Evolutionary conservation across 2,113 vertebrate species (phyloP).

Genomic region (Aepyceros melampus): DNA sequence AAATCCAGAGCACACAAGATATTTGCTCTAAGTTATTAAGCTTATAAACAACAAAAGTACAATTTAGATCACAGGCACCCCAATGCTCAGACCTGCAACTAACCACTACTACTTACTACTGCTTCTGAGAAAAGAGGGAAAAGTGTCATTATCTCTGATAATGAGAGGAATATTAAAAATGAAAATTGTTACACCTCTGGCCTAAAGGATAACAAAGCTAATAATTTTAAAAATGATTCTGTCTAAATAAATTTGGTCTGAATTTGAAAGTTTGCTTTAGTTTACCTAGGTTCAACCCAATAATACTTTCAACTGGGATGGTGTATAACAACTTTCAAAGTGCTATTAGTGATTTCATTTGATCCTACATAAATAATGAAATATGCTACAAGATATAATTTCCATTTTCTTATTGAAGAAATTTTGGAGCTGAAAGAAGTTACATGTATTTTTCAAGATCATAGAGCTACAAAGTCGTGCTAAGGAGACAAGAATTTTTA

Average conservation of each 20-base stretch:
- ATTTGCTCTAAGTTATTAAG: background rate
- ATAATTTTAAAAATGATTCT: background rate
- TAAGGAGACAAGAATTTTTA: background rate
- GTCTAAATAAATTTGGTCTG: background rate
- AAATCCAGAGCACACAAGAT: background rate
- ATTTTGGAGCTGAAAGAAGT: background rate
- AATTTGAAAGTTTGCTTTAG: background rate
- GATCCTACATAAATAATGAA: background rate
- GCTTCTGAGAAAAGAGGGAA: background rate
- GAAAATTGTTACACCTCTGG: background rate
- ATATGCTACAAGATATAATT: background rate
- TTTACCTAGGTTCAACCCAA: background rate
- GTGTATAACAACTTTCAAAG: background rate
- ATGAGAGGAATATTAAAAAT: background rate
- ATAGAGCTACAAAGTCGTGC: background rate
- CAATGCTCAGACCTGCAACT: background rate
- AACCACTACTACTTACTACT: background rate
- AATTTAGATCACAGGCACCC: background rate
- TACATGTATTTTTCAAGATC: background rate
- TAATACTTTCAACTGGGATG: background rate
- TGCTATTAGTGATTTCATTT: background rate
- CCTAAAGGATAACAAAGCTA: background rate
- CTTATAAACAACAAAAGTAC: background rate
- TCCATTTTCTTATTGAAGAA: background rate
- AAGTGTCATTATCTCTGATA: background rate